A percentile compares a stretch with the other conserved stretches of the same genome.
Conservation (phyloP, 2,797 vertebrate genomes). For the Meda fulgida region DNA sequence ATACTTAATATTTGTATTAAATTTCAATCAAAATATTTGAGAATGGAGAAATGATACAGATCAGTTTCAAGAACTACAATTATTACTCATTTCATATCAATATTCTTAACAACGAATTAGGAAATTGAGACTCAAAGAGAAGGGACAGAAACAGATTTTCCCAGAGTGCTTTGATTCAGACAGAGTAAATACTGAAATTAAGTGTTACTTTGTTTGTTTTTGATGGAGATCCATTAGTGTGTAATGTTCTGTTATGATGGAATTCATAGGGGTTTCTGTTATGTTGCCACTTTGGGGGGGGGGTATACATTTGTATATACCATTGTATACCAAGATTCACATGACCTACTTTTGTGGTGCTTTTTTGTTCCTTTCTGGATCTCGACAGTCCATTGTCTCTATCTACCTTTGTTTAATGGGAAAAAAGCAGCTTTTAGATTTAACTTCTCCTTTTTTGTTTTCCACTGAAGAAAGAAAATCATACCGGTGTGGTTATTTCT, state of each 20-base stretch:
- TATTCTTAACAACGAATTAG: neutral
- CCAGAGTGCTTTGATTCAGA: too few species aligned
- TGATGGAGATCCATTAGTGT: neutral
- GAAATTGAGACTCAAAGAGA: neutral
- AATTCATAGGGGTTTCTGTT: neutral
- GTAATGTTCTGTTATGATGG: neutral
- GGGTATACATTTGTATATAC: too few species aligned
- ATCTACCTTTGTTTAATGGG: neutral
- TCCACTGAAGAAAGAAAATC: neutral
- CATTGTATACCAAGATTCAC: neutral
- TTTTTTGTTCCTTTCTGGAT: neutral
- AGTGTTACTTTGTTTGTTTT: neutral
- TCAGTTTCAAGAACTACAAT: neutral
- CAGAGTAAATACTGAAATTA: neutral
- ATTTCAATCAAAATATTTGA: neutral
- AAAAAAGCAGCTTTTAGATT: neutral
- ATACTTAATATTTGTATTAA: neutral
- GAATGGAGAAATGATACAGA: neutral
- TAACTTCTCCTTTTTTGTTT: constrained; percentile 5
- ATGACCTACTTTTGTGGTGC: neutral
- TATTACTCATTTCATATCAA: neutral
- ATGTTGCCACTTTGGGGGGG: neutral
- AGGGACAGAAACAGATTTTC: neutral
- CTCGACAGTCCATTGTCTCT: too few species aligned
- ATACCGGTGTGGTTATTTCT: neutral